phyloP scores from a whole-genome alignment of 1,140 invertebrate genomes.

The Cherax quadricarinatus region DNA sequence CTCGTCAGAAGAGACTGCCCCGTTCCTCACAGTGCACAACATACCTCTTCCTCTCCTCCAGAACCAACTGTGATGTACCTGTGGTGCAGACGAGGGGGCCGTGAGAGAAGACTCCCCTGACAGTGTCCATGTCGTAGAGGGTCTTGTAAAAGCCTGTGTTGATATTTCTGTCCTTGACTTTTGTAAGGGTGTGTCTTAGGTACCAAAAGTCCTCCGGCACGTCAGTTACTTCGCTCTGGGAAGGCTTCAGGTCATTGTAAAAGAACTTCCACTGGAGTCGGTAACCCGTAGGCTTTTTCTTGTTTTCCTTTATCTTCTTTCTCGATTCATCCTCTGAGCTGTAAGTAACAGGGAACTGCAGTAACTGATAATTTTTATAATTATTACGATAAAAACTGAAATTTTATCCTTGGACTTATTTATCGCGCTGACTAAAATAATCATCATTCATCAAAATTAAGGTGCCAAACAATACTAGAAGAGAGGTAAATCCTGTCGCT shows the following conservation, averaged over 20 bases:
- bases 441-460: no score
- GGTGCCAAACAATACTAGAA: no score
- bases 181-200: constrained; percentile 30
- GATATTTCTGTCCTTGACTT: background rate
- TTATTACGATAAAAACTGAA: no score
- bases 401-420: no score
- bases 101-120: constrained; percentile 40
- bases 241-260: background rate
- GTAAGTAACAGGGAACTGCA: no score
- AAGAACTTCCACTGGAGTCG: constrained; percentile 12
- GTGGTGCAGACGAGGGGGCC: background rate
- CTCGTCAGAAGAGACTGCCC: no score
- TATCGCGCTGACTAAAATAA: no score
- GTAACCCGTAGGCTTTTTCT: background rate
- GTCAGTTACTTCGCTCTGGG: background rate
- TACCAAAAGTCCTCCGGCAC: constrained; percentile 43
- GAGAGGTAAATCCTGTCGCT: no score
- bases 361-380: no score
- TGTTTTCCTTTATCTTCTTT: background rate
- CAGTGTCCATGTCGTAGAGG: constrained; percentile 36
- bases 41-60: no score
- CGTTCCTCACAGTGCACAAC: no score
- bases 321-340: no score
- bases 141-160: constrained; percentile 10
- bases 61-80: background rate